Evolutionary conservation across 2,113 vertebrate species (phyloP).

Genomic region (Elachura formosa): DNA sequence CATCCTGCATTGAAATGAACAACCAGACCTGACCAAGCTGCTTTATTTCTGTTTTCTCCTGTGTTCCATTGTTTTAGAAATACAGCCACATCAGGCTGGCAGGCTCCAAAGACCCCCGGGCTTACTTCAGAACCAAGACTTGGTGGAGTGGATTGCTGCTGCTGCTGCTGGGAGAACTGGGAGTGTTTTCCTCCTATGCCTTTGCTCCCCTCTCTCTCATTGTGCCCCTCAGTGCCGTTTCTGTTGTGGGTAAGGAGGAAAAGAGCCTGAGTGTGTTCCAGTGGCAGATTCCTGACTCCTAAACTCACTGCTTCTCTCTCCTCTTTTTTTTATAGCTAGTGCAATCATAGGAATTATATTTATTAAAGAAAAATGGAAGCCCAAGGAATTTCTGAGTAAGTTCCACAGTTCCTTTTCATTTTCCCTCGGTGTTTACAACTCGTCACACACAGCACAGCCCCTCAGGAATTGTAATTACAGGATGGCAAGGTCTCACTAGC

Average conservation of each 20-base stretch:
- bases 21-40: accelerated
- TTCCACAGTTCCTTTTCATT: neutral
- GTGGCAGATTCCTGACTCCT: neutral
- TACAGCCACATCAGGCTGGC: slow-evolving; percentile 87
- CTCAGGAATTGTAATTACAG: neutral
- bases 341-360: slow-evolving; percentile 94
- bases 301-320: neutral
- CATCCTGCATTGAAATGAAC: neutral
- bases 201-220: slow-evolving; percentile 90
- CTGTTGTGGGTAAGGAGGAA: slow-evolving; percentile 80
- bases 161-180: slow-evolving; percentile 83
- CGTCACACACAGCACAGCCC: neutral
- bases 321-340: slow-evolving; percentile 75
- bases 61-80: too few species aligned
- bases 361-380: slow-evolving; percentile 90
- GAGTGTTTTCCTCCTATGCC: slow-evolving; percentile 89
- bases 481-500: neutral
- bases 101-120: slow-evolving; percentile 82
- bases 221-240: slow-evolving; percentile 88
- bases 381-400: slow-evolving; percentile 93
- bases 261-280: neutral
- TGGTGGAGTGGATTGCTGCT: slow-evolving; percentile 92
- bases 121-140: slow-evolving; percentile 89
- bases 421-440: neutral
- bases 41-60: neutral